phyloP scores from a whole-genome alignment of 64 coral and sea anemone genomes.

The Porites lutea region DNA sequence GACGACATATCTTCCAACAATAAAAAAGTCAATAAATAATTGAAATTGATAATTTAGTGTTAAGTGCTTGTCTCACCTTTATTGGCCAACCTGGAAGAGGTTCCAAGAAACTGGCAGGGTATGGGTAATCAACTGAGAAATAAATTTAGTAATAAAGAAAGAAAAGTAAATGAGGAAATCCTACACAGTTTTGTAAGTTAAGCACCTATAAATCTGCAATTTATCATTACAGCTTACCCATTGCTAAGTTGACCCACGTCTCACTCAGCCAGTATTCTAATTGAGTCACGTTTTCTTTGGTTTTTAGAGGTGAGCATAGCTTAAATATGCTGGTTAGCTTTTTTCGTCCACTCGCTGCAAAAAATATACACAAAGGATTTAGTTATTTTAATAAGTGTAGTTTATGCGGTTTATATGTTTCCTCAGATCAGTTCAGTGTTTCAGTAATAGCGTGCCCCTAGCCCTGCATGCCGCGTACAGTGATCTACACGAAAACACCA shows the following conservation, averaged over 20 bases:
- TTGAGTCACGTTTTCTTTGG: constrained; percentile 53
- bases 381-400: too few relatives aligned
- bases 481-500: too few relatives aligned
- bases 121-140: constrained; percentile 95
- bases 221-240: constrained; percentile 66
- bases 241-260: constrained; percentile 98
- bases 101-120: constrained; percentile 92
- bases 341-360: constrained; percentile 69
- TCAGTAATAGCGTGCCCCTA: too few relatives aligned
- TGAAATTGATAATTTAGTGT: too few relatives aligned
- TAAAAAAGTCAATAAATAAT: too few relatives aligned
- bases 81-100: constrained; percentile 97
- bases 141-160: background rate
- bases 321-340: constrained; percentile 71
- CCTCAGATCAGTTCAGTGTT: too few relatives aligned
- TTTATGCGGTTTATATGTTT: too few relatives aligned
- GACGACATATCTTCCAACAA: too few relatives aligned
- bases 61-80: constrained; percentile 61
- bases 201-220: too few relatives aligned
- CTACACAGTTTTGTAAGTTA: too few relatives aligned
- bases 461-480: too few relatives aligned
- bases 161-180: too few relatives aligned
- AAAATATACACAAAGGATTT: background rate
- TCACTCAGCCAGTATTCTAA: constrained; percentile 90
- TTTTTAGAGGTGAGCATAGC: constrained; percentile 86